Conservation (phyloP, 2,113 vertebrate genomes). For the Hemibagrus wyckioides region DNA sequence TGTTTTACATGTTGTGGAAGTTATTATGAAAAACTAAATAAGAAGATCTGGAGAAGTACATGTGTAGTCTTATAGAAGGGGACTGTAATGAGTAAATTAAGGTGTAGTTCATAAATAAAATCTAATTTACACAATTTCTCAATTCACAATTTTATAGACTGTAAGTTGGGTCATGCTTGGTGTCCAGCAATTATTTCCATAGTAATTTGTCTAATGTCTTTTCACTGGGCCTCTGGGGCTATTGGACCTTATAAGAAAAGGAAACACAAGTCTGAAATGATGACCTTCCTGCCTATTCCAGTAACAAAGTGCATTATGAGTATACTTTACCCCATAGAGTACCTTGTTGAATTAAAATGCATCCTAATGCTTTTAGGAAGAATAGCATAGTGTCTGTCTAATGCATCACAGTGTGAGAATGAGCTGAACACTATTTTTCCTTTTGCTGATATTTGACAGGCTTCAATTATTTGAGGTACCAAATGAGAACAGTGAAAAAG, state of each 20-base stretch:
- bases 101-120: not conserved
- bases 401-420: not conserved
- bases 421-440: not conserved
- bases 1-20: not conserved
- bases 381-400: not conserved
- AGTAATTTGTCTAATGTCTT: not conserved
- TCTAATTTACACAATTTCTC: not conserved
- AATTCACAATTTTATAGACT: not conserved
- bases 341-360: not conserved
- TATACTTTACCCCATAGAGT: not conserved
- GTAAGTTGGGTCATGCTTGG: not conserved
- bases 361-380: not conserved
- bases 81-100: not conserved
- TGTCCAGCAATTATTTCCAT: not conserved
- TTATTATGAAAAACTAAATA: not conserved
- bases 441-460: not conserved
- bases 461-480: not conserved
- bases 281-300: not conserved
- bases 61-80: not conserved
- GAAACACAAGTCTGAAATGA: not conserved
- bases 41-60: not conserved
- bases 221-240: not conserved
- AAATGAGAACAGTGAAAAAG: not conserved
- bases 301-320: not conserved
- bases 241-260: not conserved